Percentiles rank a stretch among this genome's conserved stretches.
phyloP scores from a whole-genome alignment of 1,140 invertebrate genomes.

The Cherax destructor region DNA sequence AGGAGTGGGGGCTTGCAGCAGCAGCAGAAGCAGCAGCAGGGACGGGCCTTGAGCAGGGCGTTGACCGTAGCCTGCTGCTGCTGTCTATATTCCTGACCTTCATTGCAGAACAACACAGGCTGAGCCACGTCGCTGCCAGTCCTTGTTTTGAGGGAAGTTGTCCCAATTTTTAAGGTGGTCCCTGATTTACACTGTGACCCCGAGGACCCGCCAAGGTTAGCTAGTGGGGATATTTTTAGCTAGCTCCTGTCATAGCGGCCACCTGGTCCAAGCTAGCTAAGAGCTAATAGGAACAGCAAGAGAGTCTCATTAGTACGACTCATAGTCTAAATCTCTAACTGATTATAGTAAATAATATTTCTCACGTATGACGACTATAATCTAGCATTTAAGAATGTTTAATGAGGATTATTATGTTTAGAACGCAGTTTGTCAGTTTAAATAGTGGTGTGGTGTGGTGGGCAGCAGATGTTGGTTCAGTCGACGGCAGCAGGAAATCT shows the following conservation, averaged over 20 bases:
- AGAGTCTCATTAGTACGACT: too few relatives aligned
- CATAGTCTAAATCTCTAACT: too few relatives aligned
- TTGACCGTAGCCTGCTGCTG: slow-evolving; percentile 41
- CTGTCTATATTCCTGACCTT: slow-evolving; percentile 36
- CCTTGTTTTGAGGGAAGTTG: neutral
- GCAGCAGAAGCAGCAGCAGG: slow-evolving; percentile 34
- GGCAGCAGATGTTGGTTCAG: neutral
- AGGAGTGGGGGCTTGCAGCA: neutral
- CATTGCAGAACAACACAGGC: slow-evolving; percentile 24
- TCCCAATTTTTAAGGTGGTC: neutral
- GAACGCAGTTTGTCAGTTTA: too few relatives aligned
- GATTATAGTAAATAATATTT: too few relatives aligned
- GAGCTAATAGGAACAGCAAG: too few relatives aligned
- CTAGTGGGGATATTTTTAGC: too few relatives aligned
- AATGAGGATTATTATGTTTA: too few relatives aligned
- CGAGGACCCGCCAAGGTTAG: neutral
- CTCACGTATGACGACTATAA: too few relatives aligned
- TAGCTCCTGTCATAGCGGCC: neutral
- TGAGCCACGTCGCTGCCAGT: neutral
- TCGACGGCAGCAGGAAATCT: neutral
- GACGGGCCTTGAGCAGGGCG: slow-evolving; percentile 51
- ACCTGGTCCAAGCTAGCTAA: too few relatives aligned
- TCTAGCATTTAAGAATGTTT: too few relatives aligned
- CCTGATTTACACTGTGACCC: neutral
- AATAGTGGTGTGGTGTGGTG: too few relatives aligned